These are phyloP conservation scores for Diuraphis noxia DNA, from an alignment of 1,140 invertebrate genomes.

Conservation along the genomic window DNA sequence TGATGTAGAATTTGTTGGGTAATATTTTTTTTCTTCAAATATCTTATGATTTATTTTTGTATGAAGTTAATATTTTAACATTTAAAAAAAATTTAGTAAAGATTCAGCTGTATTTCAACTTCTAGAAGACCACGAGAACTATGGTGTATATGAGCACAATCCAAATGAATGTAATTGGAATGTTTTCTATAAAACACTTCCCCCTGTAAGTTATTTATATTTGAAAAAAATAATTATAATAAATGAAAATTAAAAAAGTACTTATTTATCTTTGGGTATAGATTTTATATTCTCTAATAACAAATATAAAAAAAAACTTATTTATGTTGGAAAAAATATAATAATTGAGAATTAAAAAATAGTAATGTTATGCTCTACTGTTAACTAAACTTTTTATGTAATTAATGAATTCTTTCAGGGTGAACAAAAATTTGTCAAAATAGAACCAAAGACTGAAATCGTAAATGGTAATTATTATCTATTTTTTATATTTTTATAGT, in stretches of 20 bases:
- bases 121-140: not conserved
- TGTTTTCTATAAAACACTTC: not conserved
- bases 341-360: no score
- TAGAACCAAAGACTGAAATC: not conserved
- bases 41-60: not conserved
- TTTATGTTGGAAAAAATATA: no score
- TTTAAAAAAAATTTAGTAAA: not conserved
- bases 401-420: not conserved
- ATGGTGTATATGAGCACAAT: not conserved
- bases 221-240: not conserved
- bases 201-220: not conserved
- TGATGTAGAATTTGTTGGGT: not conserved
- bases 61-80: not conserved
- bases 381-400: not conserved
- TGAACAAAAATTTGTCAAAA: not conserved
- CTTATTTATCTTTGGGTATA: no score
- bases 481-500: not conserved
- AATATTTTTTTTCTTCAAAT: not conserved
- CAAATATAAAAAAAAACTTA: no score
- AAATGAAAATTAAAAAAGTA: not conserved
- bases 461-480: not conserved
- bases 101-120: not conserved
- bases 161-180: conserved; percentile 16
- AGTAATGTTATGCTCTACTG: no score
- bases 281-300: no score